phyloP scores from a whole-genome alignment of 2,113 vertebrate species.

The Elaphurus davidianus region DNA sequence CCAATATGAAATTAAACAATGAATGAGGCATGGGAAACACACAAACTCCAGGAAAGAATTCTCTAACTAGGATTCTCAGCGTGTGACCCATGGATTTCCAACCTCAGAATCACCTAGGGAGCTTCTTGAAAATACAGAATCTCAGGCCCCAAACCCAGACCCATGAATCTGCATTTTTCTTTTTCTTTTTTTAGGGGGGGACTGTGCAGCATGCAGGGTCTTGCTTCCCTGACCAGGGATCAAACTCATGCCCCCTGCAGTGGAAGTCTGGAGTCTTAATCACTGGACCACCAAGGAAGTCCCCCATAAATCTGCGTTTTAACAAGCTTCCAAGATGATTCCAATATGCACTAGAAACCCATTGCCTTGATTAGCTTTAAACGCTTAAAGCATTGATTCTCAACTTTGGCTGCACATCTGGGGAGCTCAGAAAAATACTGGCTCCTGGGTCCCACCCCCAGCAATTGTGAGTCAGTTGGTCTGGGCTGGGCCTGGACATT shows the following conservation, averaged over 20 bases:
- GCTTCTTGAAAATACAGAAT: background rate
- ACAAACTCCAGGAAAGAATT: background rate
- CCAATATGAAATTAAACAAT: background rate
- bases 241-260: background rate
- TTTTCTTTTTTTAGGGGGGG: accelerated
- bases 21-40: background rate
- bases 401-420: background rate
- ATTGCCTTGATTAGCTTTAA: background rate
- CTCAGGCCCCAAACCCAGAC: background rate
- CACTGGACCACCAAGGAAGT: background rate
- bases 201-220: background rate
- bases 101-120: background rate
- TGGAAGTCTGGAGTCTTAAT: background rate
- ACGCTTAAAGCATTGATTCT: background rate
- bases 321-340: background rate
- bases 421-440: background rate
- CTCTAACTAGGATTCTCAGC: background rate
- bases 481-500: background rate
- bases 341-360: background rate
- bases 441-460: background rate
- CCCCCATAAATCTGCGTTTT: background rate
- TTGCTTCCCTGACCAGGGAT: background rate
- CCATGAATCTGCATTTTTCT: background rate
- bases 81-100: background rate
- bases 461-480: background rate